Evolutionary conservation across 2,888 invertebrate genomes (phyloP).

Genomic region (Argyra leucocephala): DNA sequence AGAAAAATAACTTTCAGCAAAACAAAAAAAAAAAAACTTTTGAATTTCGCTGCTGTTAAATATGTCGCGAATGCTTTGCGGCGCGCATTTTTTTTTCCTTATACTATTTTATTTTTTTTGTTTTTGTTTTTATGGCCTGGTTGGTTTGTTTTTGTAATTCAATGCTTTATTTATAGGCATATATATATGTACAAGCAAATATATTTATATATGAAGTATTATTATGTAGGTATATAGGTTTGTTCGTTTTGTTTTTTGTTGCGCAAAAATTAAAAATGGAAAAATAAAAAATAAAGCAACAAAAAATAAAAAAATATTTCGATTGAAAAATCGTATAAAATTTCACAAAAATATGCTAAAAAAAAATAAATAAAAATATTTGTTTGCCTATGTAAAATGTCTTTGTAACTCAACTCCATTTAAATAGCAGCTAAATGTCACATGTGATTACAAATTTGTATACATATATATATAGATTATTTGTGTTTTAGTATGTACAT

Average conservation of each 20-base stretch:
- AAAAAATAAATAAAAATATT: not conserved
- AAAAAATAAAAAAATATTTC: not conserved
- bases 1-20: not conserved
- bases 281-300: not conserved
- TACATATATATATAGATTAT: not conserved
- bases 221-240: not conserved
- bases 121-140: not conserved
- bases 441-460: not conserved
- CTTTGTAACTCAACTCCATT: not conserved
- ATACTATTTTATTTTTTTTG: not conserved
- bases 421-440: not conserved
- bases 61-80: slow-evolving; percentile 2
- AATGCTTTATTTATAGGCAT: not conserved
- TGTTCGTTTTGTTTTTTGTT: not conserved
- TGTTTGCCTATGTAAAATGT: not conserved
- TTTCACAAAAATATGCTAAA: not conserved
- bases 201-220: not conserved
- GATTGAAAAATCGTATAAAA: slow-evolving; percentile 6
- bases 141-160: slow-evolving; percentile 6
- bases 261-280: not conserved
- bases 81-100: not conserved
- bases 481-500: not conserved
- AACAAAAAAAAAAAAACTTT: not conserved
- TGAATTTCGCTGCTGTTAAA: not conserved
- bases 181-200: not conserved